Conservation (phyloP, 2,113 vertebrate species). For the Trochalopteron elliotii region DNA sequence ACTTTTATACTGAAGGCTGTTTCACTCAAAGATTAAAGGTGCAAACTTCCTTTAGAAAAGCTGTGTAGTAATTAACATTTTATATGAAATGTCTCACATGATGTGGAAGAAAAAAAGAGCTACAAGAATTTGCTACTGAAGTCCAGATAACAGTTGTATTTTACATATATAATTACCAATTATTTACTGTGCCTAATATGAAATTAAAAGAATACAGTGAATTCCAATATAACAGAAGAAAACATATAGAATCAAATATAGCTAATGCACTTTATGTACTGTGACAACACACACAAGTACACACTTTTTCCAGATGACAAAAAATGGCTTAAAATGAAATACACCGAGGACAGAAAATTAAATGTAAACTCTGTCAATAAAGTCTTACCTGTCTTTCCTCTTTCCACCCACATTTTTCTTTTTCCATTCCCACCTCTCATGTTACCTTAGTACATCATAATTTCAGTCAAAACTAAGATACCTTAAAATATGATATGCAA, state of each 20-base stretch:
- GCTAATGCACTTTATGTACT: background rate
- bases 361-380: background rate
- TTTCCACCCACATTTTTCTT: background rate
- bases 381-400: background rate
- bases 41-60: background rate
- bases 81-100: background rate
- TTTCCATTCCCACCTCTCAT: background rate
- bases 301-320: background rate
- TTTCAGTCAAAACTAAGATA: background rate
- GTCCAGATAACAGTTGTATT: background rate
- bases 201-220: background rate
- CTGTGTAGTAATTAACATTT: background rate
- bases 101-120: background rate
- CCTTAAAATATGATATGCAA: background rate
- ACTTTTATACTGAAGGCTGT: background rate
- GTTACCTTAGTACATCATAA: background rate
- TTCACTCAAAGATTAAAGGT: background rate
- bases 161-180: background rate
- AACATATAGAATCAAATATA: background rate
- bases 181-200: background rate
- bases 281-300: background rate
- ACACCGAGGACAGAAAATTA: background rate
- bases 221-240: background rate
- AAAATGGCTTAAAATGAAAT: background rate
- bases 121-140: background rate